Evolutionary conservation across 1,140 invertebrate species (phyloP).

Genomic region (Parasteatoda tepidariorum): DNA sequence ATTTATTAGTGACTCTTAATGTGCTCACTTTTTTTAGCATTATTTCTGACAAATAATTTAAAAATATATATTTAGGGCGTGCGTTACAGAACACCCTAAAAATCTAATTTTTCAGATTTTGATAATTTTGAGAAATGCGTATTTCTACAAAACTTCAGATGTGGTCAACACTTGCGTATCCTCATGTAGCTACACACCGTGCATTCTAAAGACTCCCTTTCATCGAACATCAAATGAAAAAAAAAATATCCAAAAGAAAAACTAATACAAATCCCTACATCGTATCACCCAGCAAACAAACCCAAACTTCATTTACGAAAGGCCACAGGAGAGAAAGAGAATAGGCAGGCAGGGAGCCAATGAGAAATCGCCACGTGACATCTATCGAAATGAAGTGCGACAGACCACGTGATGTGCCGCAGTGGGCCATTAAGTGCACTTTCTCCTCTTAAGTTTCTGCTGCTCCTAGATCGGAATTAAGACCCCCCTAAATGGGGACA

Average conservation of each 20-base stretch:
- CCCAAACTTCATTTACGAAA: conserved; percentile 25
- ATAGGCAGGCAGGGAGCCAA: conserved; percentile 21
- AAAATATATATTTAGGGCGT: no score
- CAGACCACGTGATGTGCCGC: conserved; percentile 54
- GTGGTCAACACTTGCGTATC: no score
- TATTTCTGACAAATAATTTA: no score
- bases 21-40: no score
- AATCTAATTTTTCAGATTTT: no score
- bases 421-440: conserved; percentile 51
- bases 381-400: conserved; percentile 58
- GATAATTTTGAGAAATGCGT: no score
- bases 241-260: background rate
- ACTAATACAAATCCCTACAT: conserved; percentile 11
- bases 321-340: background rate
- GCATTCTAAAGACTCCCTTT: no score
- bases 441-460: background rate
- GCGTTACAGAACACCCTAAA: no score
- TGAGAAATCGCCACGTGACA: conserved; percentile 57
- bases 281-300: conserved; percentile 17
- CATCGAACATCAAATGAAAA: no score
- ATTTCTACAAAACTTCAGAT: no score
- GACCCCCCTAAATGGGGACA: conserved; percentile 21
- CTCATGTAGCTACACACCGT: no score
- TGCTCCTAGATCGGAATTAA: conserved; percentile 34
- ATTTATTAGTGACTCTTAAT: no score